Percentiles rank a stretch among this genome's conserved stretches.
phyloP scores from a whole-genome alignment of 2,888 invertebrate genomes.

The Allolobophora icterica region DNA sequence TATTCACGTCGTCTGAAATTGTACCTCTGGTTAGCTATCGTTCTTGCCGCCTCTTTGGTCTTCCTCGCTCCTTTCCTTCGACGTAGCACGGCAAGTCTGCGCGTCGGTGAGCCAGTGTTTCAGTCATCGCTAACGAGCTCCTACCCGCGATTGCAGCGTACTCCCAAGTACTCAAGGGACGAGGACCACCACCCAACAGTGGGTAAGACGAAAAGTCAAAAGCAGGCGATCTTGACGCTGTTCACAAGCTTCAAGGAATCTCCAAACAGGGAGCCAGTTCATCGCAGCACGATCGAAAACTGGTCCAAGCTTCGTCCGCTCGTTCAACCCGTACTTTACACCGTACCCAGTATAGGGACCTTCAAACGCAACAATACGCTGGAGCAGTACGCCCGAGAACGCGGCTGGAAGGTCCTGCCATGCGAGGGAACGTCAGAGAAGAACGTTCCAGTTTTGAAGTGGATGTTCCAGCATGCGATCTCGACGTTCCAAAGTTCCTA shows the following conservation, averaged over 20 bases:
- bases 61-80: conserved; percentile 7
- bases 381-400: conserved; percentile 20
- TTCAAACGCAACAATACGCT: background rate
- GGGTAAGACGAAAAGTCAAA: background rate
- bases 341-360: background rate
- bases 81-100: background rate
- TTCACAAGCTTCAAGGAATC: conserved; percentile 5
- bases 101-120: background rate
- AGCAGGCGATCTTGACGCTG: background rate
- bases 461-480: conserved; percentile 55
- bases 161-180: background rate
- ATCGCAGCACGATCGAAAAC: conserved; percentile 19
- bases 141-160: background rate
- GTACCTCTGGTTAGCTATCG: background rate
- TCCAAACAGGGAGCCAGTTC: background rate
- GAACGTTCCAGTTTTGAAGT: conserved; percentile 52
- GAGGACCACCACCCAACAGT: background rate
- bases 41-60: background rate
- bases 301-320: background rate
- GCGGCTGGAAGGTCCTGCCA: conserved; percentile 38
- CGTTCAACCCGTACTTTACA: conserved; percentile 22
- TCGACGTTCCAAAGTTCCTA: conserved; percentile 50
- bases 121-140: background rate
- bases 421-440: conserved; percentile 31
- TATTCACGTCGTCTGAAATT: background rate